Conservation (phyloP, 2,113 vertebrate species). For the Odontophorus gujanensis region DNA sequence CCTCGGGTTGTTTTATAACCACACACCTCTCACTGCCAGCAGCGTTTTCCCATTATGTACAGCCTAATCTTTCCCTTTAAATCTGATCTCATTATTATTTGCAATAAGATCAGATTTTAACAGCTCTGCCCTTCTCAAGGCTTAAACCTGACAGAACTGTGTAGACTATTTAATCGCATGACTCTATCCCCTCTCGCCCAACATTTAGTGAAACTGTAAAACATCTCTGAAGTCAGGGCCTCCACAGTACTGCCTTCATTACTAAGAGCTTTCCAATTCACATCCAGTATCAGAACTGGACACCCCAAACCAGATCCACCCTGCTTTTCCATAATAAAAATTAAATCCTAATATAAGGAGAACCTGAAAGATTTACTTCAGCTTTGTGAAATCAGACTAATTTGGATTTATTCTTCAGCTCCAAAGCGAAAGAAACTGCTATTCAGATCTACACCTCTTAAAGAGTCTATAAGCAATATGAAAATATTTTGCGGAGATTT, state of each 20-base stretch:
- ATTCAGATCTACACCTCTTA: not conserved
- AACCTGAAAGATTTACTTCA: not conserved
- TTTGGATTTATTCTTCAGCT: not conserved
- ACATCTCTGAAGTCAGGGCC: not conserved
- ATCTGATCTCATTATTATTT: not conserved
- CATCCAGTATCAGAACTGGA: not conserved
- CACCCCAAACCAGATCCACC: not conserved
- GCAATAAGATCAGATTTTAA: not conserved
- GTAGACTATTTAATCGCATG: not conserved
- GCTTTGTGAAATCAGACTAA: not conserved
- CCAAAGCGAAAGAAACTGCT: not conserved
- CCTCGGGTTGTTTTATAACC: conserved; percentile 2
- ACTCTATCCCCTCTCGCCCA: not conserved
- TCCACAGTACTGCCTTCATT: not conserved
- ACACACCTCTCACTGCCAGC: not conserved
- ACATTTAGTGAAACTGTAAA: not conserved
- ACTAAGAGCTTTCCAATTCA: not conserved
- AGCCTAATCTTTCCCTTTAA: not conserved
- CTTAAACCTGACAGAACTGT: not conserved
- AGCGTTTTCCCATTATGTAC: not conserved
- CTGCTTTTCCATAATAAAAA: not conserved
- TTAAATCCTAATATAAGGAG: not conserved
- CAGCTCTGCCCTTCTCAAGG: not conserved
- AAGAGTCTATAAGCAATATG: not conserved
- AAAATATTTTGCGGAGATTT: not conserved